Evolutionary conservation across 2,888 invertebrate species (phyloP).

Genomic region (Agrilus biguttatus): DNA sequence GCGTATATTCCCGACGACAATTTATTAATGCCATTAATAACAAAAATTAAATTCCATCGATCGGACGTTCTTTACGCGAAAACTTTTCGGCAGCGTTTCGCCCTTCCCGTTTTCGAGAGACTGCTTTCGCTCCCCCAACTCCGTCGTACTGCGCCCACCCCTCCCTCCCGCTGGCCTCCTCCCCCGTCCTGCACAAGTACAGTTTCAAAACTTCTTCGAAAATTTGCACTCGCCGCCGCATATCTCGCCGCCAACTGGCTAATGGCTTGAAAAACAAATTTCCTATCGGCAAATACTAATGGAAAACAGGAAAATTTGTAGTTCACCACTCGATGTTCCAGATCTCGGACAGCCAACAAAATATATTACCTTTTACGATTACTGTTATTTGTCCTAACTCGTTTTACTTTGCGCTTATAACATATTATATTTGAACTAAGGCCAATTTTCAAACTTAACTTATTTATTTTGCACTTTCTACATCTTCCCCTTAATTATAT

Average conservation of each 20-base stretch:
- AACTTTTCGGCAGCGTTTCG: not conserved
- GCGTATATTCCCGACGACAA: constrained; percentile 9
- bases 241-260: constrained; percentile 17
- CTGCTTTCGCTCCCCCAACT: not conserved
- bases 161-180: not conserved
- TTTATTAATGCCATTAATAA: constrained; percentile 32
- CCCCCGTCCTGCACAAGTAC: too few relatives aligned
- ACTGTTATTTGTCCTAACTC: too few relatives aligned
- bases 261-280: constrained; percentile 16
- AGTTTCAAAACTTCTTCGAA: too few relatives aligned
- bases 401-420: too few relatives aligned
- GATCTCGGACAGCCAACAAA: too few relatives aligned
- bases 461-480: too few relatives aligned
- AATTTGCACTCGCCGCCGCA: constrained; percentile 2
- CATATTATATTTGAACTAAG: too few relatives aligned
- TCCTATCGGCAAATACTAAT: constrained; percentile 18
- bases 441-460: too few relatives aligned
- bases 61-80: constrained; percentile 16
- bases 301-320: constrained; percentile 10
- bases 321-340: too few relatives aligned
- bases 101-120: not conserved
- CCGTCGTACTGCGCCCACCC: not conserved
- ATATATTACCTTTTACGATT: too few relatives aligned
- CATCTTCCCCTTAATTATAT: too few relatives aligned
- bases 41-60: constrained; percentile 30